Evolutionary conservation across 2,113 vertebrate genomes (phyloP).

Genomic region (Columba janthina): DNA sequence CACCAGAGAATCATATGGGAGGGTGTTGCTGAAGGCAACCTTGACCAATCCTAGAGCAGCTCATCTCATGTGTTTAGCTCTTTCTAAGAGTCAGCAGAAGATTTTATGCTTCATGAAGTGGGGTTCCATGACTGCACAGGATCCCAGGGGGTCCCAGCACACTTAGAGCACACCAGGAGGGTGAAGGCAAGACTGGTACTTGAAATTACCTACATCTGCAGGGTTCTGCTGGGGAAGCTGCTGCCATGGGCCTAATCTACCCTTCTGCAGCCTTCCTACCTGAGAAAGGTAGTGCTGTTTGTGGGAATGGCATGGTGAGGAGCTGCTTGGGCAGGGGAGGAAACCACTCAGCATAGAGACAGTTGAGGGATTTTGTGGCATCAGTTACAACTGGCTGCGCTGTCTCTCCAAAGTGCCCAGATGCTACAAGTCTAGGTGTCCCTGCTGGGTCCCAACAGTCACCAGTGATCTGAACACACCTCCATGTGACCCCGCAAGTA

Average conservation of each 20-base stretch:
- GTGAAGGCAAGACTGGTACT: neutral
- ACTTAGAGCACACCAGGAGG: neutral
- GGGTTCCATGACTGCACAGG: neutral
- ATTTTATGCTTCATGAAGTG: neutral
- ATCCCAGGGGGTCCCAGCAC: neutral
- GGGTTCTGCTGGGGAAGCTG: neutral
- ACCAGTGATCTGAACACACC: neutral
- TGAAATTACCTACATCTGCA: neutral
- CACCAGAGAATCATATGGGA: neutral
- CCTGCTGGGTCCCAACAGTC: neutral
- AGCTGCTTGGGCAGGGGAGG: neutral
- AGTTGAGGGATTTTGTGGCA: neutral
- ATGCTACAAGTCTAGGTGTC: neutral
- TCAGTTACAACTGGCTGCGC: neutral
- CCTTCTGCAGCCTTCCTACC: neutral
- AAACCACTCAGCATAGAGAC: accelerated
- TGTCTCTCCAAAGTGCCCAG: neutral
- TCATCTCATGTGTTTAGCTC: neutral
- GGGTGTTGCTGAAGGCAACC: neutral
- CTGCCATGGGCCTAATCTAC: neutral
- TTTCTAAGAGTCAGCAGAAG: neutral
- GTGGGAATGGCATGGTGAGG: neutral
- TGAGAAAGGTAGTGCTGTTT: neutral
- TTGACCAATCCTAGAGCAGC: neutral
- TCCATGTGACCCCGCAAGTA: accelerated